phyloP scores from a whole-genome alignment of 2,797 vertebrate genomes.

The Echiichthys vipera region DNA sequence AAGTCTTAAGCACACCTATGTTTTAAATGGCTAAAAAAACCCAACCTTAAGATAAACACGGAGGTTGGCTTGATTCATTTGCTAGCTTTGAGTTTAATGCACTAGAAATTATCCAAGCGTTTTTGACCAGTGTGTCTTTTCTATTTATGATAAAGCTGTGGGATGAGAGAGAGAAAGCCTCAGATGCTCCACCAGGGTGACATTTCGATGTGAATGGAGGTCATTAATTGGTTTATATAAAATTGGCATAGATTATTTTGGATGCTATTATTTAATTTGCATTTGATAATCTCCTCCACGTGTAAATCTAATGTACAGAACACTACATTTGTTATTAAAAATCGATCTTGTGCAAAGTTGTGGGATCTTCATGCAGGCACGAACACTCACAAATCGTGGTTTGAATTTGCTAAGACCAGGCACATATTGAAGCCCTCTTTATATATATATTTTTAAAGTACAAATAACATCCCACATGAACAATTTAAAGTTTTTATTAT shows the following conservation, averaged over 20 bases:
- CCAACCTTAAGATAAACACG: slow-evolving; percentile 9
- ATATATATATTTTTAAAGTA: background rate
- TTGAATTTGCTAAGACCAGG: background rate
- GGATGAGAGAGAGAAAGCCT: background rate
- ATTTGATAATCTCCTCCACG: slow-evolving; percentile 47
- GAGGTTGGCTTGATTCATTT: slow-evolving; percentile 9
- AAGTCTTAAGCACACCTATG: background rate
- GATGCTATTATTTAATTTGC: slow-evolving; percentile 31
- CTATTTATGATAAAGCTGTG: background rate
- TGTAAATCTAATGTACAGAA: slow-evolving; percentile 43
- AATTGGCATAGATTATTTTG: background rate
- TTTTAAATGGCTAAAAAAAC: slow-evolving; percentile 28
- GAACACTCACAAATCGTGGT: background rate
- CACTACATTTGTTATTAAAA: slow-evolving; percentile 42
- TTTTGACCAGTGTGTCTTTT: background rate
- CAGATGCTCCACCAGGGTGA: background rate
- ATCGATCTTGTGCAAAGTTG: slow-evolving; percentile 34
- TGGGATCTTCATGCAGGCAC: slow-evolving; percentile 31
- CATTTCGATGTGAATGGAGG: slow-evolving; percentile 14
- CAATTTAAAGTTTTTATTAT: background rate
- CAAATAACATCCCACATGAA: background rate
- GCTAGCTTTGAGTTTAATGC: slow-evolving; percentile 15
- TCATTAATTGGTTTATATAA: slow-evolving; percentile 1
- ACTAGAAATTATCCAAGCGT: slow-evolving; percentile 17
- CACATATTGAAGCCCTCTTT: background rate